phyloP scores from a whole-genome alignment of 2,113 vertebrate species.

The Etheostoma spectabile region DNA sequence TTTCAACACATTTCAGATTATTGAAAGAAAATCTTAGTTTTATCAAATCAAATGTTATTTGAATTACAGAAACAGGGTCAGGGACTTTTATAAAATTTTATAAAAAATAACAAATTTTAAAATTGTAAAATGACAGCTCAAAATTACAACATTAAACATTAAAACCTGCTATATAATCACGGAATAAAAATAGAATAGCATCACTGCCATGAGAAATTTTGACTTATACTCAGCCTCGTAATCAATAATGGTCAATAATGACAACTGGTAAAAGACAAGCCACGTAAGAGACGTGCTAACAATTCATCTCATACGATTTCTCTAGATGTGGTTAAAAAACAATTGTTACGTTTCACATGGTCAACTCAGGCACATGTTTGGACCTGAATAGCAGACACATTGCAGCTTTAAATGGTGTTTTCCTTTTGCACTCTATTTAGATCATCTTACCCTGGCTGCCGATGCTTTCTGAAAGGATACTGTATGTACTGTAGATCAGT shows the following conservation, averaged over 20 bases:
- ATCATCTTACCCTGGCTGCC: conserved; percentile 10
- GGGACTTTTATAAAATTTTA: not conserved
- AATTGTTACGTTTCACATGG: not conserved
- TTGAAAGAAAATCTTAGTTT: not conserved
- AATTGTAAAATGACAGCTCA: not conserved
- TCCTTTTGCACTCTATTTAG: conserved; percentile 18
- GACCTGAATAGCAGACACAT: not conserved
- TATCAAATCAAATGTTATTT: not conserved
- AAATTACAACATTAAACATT: not conserved
- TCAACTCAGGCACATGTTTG: not conserved
- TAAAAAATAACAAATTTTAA: not conserved
- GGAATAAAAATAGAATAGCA: not conserved
- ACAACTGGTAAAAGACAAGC: not conserved
- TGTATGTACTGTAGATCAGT: conserved; percentile 34
- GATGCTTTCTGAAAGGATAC: conserved; percentile 29
- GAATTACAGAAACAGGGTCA: not conserved
- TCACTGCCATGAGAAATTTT: not conserved
- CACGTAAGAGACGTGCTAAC: not conserved
- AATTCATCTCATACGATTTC: not conserved
- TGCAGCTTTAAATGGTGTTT: conserved; percentile 5
- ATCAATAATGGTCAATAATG: not conserved
- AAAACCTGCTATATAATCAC: not conserved
- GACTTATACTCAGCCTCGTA: not conserved
- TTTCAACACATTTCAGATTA: not conserved
- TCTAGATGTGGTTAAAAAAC: not conserved